Percentiles rank a stretch among this genome's conserved stretches.
Conservation (phyloP, 1,140 invertebrate genomes). For the Orchesella cincta region DNA sequence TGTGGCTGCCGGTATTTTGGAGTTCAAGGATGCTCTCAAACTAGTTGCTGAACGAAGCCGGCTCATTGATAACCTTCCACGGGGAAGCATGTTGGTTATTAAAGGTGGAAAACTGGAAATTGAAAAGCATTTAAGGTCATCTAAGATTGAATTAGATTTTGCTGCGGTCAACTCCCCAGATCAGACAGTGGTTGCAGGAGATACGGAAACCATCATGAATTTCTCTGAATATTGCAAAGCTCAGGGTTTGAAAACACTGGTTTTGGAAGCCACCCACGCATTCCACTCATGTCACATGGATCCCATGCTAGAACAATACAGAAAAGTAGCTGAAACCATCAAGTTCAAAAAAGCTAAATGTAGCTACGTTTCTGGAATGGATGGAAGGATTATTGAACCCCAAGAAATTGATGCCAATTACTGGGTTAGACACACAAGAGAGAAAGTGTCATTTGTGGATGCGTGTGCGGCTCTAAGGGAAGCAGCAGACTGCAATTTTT, state of each 20-base stretch:
- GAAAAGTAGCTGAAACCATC: background rate
- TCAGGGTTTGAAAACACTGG: background rate
- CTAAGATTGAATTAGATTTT: background rate
- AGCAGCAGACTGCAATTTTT: background rate
- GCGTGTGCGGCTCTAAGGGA: background rate
- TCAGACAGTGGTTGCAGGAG: conserved; percentile 8
- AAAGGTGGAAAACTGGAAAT: background rate
- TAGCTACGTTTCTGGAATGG: conserved; percentile 1
- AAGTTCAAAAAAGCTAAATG: background rate
- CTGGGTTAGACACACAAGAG: background rate
- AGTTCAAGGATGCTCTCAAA: conserved; percentile 33
- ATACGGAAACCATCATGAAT: background rate
- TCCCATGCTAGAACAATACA: background rate
- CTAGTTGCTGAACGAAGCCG: conserved; percentile 1
- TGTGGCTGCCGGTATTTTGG: conserved; percentile 38
- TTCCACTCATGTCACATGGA: conserved; percentile 12
- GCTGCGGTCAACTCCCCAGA: conserved; percentile 3
- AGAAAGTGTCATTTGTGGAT: background rate
- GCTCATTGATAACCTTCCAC: background rate
- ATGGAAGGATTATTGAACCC: background rate
- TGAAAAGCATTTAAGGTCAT: background rate
- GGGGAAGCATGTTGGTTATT: conserved; percentile 25
- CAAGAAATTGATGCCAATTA: background rate
- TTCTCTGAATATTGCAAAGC: background rate
- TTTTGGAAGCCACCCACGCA: conserved; percentile 1